Conservation (phyloP, 2,113 vertebrate genomes). For the Balaenoptera acutorostrata region DNA sequence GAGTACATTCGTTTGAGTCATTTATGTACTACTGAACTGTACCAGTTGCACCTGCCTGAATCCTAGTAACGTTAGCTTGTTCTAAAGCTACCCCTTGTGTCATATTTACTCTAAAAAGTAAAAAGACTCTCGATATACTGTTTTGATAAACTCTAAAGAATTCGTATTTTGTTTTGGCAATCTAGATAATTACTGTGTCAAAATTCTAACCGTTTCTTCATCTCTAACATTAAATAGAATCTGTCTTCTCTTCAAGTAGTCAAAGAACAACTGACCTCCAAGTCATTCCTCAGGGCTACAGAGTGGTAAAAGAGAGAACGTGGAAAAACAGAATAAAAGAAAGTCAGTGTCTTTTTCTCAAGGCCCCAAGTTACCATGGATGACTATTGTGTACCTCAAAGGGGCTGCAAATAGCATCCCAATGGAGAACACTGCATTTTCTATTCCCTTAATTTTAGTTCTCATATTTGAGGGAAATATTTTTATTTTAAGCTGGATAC, state of each 20-base stretch:
- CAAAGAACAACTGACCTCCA: background rate
- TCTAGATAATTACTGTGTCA: background rate
- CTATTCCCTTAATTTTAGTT: background rate
- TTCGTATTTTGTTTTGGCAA: conserved; percentile 42
- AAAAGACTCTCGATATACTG: conserved; percentile 60
- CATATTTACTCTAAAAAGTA: conserved; percentile 75
- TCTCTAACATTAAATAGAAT: background rate
- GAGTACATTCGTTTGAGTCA: conserved; percentile 78
- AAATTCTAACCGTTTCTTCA: conserved; percentile 11
- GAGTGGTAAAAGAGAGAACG: background rate
- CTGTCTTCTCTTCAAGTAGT: background rate
- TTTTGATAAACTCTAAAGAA: conserved; percentile 55
- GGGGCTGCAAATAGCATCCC: background rate
- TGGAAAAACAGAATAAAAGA: background rate
- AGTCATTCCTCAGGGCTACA: background rate
- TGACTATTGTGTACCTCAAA: background rate
- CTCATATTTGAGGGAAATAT: background rate
- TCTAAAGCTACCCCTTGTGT: conserved; percentile 86
- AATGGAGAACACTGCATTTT: background rate
- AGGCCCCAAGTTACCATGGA: background rate
- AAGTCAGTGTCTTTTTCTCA: background rate
- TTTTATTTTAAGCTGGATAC: conserved; percentile 6
- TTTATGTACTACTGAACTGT: conserved; percentile 86
- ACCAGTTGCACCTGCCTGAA: conserved; percentile 84
- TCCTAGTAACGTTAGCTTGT: conserved; percentile 85